A percentile compares a stretch with the other conserved stretches of the same genome.
Conservation (phyloP, 2,113 vertebrate genomes). For the Cochlearius cochlearius region DNA sequence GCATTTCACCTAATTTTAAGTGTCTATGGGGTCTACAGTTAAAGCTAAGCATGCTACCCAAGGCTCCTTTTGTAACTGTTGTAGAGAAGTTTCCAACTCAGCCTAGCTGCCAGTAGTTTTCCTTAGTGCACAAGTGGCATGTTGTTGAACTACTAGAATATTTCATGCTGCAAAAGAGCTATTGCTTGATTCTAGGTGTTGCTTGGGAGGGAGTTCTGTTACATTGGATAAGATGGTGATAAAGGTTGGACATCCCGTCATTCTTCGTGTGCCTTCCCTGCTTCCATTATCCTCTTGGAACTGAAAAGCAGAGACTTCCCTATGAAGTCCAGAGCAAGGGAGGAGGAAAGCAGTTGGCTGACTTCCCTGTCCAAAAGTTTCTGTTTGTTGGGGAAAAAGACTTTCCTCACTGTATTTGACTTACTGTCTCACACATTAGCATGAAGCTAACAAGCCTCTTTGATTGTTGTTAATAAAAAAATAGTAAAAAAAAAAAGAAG, state of each 20-base stretch:
- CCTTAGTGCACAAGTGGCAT: background rate
- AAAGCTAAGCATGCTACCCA: background rate
- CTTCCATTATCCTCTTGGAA: background rate
- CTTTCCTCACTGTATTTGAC: background rate
- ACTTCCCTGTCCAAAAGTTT: background rate
- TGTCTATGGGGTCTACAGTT: background rate
- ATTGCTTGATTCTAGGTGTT: background rate
- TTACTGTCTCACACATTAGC: background rate
- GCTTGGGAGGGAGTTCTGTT: background rate
- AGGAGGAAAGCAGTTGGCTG: background rate
- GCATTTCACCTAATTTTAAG: background rate
- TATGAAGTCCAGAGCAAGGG: background rate
- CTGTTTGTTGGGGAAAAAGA: background rate
- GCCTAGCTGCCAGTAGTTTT: background rate
- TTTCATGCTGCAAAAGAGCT: background rate
- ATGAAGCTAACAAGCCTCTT: background rate
- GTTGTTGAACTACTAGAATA: background rate
- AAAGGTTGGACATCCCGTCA: rapidly evolving
- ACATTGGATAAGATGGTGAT: background rate
- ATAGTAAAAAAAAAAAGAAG: background rate
- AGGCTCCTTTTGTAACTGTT: background rate
- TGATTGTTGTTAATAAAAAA: background rate
- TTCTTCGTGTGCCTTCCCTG: background rate
- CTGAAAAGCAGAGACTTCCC: background rate
- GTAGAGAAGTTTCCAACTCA: background rate